phyloP scores from a whole-genome alignment of 2,888 invertebrate species.

The Epiblema foenella region DNA sequence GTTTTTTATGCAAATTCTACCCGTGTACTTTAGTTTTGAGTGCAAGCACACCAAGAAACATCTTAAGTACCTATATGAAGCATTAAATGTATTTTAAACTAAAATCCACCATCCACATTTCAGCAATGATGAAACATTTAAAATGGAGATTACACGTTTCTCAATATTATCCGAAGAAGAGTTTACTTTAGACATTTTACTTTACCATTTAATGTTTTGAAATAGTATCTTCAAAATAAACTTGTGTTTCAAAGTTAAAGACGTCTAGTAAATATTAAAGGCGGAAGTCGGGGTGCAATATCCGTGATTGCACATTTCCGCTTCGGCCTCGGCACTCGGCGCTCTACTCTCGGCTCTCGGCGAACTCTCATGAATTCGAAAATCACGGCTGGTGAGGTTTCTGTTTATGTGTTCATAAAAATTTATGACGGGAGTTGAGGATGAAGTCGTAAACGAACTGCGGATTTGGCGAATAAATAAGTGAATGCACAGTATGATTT shows the following conservation, averaged over 20 bases:
- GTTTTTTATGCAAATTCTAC: neutral
- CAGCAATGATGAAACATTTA: neutral
- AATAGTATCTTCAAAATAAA: constrained; percentile 38
- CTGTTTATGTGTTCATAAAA: constrained; percentile 44
- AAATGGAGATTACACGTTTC: constrained; percentile 8
- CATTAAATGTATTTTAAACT: neutral
- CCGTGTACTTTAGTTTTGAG: neutral
- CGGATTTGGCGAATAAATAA: constrained; percentile 36
- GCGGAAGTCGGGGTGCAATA: constrained; percentile 45
- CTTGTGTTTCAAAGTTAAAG: constrained; percentile 42
- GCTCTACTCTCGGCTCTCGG: constrained; percentile 33
- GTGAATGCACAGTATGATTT: constrained; percentile 27
- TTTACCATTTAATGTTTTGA: constrained; percentile 39
- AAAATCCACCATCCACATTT: neutral
- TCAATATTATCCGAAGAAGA: constrained; percentile 20
- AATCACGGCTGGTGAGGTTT: constrained; percentile 36
- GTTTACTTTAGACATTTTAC: constrained; percentile 24
- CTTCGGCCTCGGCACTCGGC: constrained; percentile 27
- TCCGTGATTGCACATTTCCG: constrained; percentile 45
- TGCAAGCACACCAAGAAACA: neutral
- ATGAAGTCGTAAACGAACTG: constrained; percentile 41
- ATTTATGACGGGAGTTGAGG: constrained; percentile 33
- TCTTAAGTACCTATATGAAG: neutral
- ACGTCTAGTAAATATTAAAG: constrained; percentile 43
- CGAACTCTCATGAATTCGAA: constrained; percentile 42